Percentiles rank a stretch among this genome's conserved stretches.
phyloP scores from a whole-genome alignment of 1,140 invertebrate genomes.

The Drosophila ambigua region DNA sequence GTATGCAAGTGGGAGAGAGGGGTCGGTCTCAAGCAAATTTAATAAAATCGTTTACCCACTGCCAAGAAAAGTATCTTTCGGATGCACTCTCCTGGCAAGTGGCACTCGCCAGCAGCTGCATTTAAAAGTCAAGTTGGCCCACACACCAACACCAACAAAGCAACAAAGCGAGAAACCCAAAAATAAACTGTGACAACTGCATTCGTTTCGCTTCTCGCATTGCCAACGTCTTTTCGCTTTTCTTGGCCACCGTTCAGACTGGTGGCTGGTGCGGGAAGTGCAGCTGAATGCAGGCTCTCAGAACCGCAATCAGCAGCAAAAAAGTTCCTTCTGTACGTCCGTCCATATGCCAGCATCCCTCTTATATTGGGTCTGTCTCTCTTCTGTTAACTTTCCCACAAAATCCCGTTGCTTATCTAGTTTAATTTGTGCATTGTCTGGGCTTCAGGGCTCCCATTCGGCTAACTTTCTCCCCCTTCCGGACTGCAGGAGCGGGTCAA shows the following conservation, averaged over 20 bases:
- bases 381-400: conserved; percentile 10
- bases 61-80: conserved; percentile 61
- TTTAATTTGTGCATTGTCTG: conserved; percentile 50
- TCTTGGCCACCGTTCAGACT: conserved; percentile 55
- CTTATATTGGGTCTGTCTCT: background rate
- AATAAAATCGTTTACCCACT: conserved; percentile 40
- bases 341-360: background rate
- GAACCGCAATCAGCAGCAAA: conserved; percentile 11
- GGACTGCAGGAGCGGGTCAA: conserved; percentile 32
- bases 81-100: conserved; percentile 61
- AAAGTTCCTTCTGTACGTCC: background rate
- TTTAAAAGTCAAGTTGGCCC: conserved; percentile 71
- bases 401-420: conserved; percentile 45
- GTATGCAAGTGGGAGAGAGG: background rate
- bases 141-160: conserved; percentile 39
- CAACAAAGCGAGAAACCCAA: conserved; percentile 24
- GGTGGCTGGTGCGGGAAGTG: background rate
- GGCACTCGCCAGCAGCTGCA: conserved; percentile 69
- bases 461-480: background rate
- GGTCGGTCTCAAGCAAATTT: conserved; percentile 7
- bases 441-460: conserved; percentile 16
- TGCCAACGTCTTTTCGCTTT: conserved; percentile 54
- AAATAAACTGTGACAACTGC: conserved; percentile 59
- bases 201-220: conserved; percentile 51
- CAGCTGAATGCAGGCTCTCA: conserved; percentile 5